These are phyloP conservation scores for Muntiacus muntjak DNA, from an alignment of 2,113 vertebrate species.

Conservation along the genomic window DNA sequence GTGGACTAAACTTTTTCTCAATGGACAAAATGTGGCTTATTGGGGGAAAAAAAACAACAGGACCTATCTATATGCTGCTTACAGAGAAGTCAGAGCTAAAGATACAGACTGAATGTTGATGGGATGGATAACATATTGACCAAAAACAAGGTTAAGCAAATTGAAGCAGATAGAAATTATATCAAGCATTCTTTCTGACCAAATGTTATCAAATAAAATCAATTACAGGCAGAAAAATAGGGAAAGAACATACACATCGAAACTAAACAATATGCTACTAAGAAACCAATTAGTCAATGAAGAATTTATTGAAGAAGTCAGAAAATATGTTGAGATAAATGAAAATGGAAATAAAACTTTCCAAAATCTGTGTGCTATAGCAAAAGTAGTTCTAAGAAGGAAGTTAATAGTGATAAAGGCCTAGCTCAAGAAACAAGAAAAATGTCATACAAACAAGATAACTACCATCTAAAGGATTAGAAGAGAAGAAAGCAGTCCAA, in stretches of 20 bases:
- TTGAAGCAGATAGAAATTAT: neutral
- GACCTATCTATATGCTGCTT: neutral
- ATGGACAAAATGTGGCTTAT: neutral
- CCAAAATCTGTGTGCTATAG: neutral
- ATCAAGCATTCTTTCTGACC: neutral
- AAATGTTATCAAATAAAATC: neutral
- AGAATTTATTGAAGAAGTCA: neutral
- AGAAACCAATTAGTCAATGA: neutral
- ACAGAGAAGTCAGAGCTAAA: neutral
- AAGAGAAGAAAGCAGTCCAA: neutral
- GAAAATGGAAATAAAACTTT: neutral
- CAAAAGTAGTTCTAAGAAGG: neutral
- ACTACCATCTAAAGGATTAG: neutral
- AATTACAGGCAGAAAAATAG: neutral
- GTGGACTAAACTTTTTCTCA: neutral
- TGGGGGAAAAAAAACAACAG: neutral
- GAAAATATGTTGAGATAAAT: neutral
- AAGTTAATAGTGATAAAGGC: neutral
- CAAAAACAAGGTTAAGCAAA: neutral
- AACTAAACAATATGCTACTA: neutral
- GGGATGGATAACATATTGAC: neutral
- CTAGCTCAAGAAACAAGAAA: neutral
- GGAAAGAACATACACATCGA: neutral
- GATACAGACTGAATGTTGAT: neutral
- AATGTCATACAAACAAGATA: neutral